These are phyloP conservation scores for Drosophila anomelani DNA, from an alignment of 2,888 invertebrate genomes.

Conservation along the genomic window DNA sequence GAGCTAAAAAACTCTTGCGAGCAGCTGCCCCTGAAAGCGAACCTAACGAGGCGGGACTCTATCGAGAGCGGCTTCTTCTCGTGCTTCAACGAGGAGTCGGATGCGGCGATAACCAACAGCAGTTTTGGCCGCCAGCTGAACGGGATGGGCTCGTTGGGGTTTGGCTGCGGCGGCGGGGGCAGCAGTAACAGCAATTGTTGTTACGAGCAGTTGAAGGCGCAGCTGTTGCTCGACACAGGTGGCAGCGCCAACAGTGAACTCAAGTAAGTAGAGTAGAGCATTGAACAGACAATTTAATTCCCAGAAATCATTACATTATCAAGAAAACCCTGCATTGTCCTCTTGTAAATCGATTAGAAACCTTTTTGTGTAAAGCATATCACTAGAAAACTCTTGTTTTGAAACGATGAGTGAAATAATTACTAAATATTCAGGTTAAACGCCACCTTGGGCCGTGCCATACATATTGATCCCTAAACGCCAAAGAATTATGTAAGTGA, in stretches of 20 bases:
- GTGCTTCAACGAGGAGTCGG: constrained; percentile 92
- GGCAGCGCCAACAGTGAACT: constrained; percentile 67
- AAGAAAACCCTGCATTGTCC: neutral
- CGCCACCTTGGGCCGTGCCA: constrained; percentile 29
- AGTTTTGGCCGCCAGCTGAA: constrained; percentile 76
- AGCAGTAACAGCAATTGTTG: constrained; percentile 74
- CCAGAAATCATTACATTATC: neutral
- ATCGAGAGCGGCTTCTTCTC: constrained; percentile 96
- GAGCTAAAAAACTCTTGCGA: constrained; percentile 74
- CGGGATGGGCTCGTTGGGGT: constrained; percentile 66
- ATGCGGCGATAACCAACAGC: constrained; percentile 86
- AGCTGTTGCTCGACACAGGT: constrained; percentile 76
- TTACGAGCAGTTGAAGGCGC: constrained; percentile 82
- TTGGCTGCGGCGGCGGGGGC: constrained; percentile 60
- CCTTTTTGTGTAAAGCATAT: neutral
- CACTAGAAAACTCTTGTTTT: constrained; percentile 1
- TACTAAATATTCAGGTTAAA: constrained; percentile 33
- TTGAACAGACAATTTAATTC: neutral
- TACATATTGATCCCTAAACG: constrained; percentile 27
- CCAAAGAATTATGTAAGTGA: constrained; percentile 27
- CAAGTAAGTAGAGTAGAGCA: constrained; percentile 61
- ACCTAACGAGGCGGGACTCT: constrained; percentile 91
- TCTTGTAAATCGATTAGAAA: neutral
- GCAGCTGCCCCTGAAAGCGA: constrained; percentile 69
- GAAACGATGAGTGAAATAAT: neutral